phyloP scores from a whole-genome alignment of 2,888 invertebrate species.

The Amaurobius ferox region DNA sequence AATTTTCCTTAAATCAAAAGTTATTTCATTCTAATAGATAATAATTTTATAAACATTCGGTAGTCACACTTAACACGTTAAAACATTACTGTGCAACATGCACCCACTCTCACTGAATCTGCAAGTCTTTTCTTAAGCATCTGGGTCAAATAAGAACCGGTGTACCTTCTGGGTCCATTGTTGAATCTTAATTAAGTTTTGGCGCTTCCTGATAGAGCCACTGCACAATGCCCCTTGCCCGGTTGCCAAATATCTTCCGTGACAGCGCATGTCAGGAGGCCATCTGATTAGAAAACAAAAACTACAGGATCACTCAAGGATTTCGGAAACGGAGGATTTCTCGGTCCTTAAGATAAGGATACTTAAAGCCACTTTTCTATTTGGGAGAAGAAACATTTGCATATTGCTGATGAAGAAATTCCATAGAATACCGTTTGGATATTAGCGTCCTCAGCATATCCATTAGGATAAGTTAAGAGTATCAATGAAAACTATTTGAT shows the following conservation, averaged over 20 bases:
- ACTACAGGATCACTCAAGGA: neutral
- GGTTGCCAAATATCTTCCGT: slow-evolving; percentile 51
- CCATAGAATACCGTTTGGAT: too few species aligned
- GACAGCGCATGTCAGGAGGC: slow-evolving; percentile 35
- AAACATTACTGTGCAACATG: too few species aligned
- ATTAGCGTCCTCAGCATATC: too few species aligned
- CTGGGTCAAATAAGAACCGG: slow-evolving; percentile 46
- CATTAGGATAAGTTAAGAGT: too few species aligned
- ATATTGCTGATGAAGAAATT: too few species aligned
- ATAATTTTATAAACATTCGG: too few species aligned
- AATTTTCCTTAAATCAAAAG: too few species aligned
- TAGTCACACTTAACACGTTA: too few species aligned
- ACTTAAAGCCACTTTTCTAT: too few species aligned
- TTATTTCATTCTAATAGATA: too few species aligned
- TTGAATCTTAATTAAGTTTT: slow-evolving; percentile 47
- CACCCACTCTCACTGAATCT: neutral
- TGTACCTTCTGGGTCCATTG: slow-evolving; percentile 45
- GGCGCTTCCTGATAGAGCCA: slow-evolving; percentile 48
- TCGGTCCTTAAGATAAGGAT: neutral
- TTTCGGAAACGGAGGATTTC: neutral
- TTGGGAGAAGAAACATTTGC: too few species aligned
- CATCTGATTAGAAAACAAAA: slow-evolving; percentile 28
- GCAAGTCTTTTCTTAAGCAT: slow-evolving; percentile 23
- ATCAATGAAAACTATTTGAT: too few species aligned
- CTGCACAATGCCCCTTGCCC: slow-evolving; percentile 44